These are phyloP conservation scores for Radopholus similis DNA, from an alignment of 1,140 invertebrate species.

Conservation along the genomic window DNA sequence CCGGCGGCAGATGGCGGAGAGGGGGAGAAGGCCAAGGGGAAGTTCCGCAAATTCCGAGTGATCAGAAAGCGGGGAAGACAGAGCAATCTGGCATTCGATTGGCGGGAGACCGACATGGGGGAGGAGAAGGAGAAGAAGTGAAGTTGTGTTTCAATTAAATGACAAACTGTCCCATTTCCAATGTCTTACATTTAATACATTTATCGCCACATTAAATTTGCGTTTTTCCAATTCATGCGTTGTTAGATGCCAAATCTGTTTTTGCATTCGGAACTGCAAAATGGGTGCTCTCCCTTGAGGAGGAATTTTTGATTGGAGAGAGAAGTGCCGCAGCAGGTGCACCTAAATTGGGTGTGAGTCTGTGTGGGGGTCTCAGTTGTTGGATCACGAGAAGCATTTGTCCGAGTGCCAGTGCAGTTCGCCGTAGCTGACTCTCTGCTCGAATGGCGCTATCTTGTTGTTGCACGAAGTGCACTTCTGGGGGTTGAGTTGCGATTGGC, in stretches of 20 bases:
- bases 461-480: slow-evolving; percentile 71
- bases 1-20: background rate
- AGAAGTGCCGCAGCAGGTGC: background rate
- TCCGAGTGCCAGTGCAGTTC: slow-evolving; percentile 73
- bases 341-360: slow-evolving; percentile 5
- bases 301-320: slow-evolving; percentile 32
- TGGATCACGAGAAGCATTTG: background rate
- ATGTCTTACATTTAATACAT: too few relatives aligned
- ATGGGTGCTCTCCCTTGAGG: slow-evolving; percentile 21
- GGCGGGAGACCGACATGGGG: slow-evolving; percentile 16
- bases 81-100: slow-evolving; percentile 13
- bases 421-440: slow-evolving; percentile 72
- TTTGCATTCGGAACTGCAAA: slow-evolving; percentile 25
- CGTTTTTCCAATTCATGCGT: background rate
- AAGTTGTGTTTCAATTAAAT: too few relatives aligned
- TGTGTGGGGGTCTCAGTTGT: background rate
- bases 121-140: too few relatives aligned
- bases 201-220: too few relatives aligned
- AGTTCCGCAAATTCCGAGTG: background rate
- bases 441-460: slow-evolving; percentile 71
- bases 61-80: slow-evolving; percentile 8
- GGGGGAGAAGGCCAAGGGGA: too few relatives aligned
- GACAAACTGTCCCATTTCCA: too few relatives aligned
- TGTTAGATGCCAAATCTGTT: background rate
- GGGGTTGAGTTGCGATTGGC: slow-evolving; percentile 7